Conservation (phyloP, 2,797 vertebrate species). For the Sebastes reedi region DNA sequence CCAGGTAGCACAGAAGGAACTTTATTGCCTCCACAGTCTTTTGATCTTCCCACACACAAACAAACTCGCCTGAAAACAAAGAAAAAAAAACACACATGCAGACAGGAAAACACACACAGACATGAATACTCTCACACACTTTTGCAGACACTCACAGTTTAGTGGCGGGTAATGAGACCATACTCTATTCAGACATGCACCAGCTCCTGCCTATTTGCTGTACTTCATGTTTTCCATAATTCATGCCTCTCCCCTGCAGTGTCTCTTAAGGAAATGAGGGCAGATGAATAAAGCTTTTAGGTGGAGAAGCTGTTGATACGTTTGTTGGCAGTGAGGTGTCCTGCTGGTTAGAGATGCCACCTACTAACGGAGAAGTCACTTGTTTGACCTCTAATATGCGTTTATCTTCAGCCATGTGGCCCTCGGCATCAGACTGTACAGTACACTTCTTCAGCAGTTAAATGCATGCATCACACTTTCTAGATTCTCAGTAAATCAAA, state of each 20-base stretch:
- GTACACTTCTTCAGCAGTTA: neutral
- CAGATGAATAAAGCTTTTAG: slow-evolving; percentile 37
- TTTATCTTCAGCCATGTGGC: neutral
- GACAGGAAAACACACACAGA: slow-evolving; percentile 23
- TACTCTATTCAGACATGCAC: slow-evolving; percentile 33
- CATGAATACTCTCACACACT: slow-evolving; percentile 9
- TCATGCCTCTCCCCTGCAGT: slow-evolving; percentile 41
- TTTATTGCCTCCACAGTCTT: slow-evolving; percentile 29
- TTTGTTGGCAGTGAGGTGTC: slow-evolving; percentile 16
- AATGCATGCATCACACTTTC: neutral
- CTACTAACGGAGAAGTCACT: slow-evolving; percentile 18
- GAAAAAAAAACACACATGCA: slow-evolving; percentile 15
- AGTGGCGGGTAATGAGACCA: slow-evolving; percentile 45
- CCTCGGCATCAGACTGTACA: too few relatives aligned
- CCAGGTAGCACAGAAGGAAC: slow-evolving; percentile 41
- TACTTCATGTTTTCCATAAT: slow-evolving; percentile 55
- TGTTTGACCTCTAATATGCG: slow-evolving; percentile 16
- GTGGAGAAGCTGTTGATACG: slow-evolving; percentile 11
- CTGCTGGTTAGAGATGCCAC: slow-evolving; percentile 17
- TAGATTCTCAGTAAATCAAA: neutral
- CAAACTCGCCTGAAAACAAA: slow-evolving; percentile 49
- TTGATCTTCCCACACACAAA: slow-evolving; percentile 54
- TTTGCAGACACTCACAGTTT: slow-evolving; percentile 32
- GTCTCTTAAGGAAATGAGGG: slow-evolving; percentile 49
- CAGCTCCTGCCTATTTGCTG: slow-evolving; percentile 30